Percentiles rank a stretch among this genome's conserved stretches.
These are phyloP conservation scores for Anguilla marmorata DNA, from an alignment of 2,797 vertebrate species.

Conservation along the genomic window DNA sequence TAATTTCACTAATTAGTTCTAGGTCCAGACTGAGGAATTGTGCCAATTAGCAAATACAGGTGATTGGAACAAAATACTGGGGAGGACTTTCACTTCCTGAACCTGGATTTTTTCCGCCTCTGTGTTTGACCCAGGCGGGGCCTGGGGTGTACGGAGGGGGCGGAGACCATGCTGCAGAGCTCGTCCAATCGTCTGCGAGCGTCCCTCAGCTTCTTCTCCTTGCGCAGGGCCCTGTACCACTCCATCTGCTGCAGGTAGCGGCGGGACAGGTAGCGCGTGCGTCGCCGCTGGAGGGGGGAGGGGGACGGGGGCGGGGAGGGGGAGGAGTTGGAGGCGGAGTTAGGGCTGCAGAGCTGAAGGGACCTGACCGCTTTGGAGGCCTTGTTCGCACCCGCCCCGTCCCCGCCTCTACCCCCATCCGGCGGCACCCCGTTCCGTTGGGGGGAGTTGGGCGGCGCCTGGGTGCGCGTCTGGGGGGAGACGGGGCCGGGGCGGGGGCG, in stretches of 20 bases:
- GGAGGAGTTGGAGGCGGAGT: not conserved
- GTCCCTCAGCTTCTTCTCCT: not conserved
- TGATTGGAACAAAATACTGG: too few relatives aligned
- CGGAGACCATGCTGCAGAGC: not conserved
- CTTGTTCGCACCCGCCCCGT: not conserved
- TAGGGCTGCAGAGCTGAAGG: not conserved
- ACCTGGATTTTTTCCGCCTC: too few relatives aligned
- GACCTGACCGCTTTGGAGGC: not conserved
- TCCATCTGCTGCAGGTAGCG: constrained; percentile 5
- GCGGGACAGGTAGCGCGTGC: not conserved
- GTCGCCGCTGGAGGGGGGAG: not conserved
- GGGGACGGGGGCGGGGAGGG: not conserved
- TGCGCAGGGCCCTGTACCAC: not conserved
- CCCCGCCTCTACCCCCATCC: not conserved
- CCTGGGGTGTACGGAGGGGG: not conserved
- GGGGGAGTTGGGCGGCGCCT: not conserved
- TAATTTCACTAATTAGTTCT: too few relatives aligned
- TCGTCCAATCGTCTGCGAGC: not conserved
- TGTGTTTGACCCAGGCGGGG: not conserved
- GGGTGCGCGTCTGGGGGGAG: not conserved
- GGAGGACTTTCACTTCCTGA: too few relatives aligned
- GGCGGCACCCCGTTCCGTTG: not conserved
- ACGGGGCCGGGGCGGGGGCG: not conserved
- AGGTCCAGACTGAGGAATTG: too few relatives aligned
- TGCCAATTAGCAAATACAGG: too few relatives aligned